A percentile compares a stretch with the other conserved stretches of the same genome.
phyloP scores from a whole-genome alignment of 2,113 vertebrate genomes.

The Gorsachius goisagi region DNA sequence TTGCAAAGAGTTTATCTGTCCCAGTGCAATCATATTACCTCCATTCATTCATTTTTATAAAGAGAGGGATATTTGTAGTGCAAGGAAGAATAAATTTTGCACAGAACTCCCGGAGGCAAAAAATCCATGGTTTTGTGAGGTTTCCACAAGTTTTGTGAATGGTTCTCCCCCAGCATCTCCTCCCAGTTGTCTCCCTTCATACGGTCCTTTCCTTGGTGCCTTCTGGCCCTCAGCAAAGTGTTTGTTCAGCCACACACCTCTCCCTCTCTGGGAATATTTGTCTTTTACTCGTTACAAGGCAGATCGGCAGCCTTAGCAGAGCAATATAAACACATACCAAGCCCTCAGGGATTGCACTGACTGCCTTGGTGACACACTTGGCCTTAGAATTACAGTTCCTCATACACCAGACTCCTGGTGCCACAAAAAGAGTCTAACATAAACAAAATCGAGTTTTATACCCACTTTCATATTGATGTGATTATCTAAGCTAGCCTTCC shows the following conservation, averaged over 20 bases:
- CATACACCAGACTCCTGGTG: not conserved
- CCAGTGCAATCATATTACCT: not conserved
- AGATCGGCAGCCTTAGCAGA: slow-evolving; percentile 61
- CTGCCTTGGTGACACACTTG: not conserved
- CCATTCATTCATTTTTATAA: not conserved
- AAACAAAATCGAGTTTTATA: not conserved
- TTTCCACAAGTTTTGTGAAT: not conserved
- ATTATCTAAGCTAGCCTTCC: not conserved
- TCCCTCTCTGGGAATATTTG: slow-evolving; percentile 81
- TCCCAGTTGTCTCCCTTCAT: not conserved
- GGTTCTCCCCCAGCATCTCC: not conserved
- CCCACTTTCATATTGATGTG: not conserved
- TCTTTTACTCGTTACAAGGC: slow-evolving; percentile 65
- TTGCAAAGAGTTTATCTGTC: not conserved
- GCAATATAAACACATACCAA: slow-evolving; percentile 41
- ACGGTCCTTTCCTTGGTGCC: not conserved
- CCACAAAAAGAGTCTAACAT: not conserved
- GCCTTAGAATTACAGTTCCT: not conserved
- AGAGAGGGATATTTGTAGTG: not conserved
- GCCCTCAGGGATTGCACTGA: not conserved
- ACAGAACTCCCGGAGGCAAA: not conserved
- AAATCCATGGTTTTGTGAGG: not conserved
- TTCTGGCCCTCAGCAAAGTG: not conserved
- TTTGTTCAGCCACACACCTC: not conserved
- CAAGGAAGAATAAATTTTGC: not conserved